Base-by-base conservation (phyloP, 2,113 vertebrate species). In the Melanocharis versteri region DNA sequence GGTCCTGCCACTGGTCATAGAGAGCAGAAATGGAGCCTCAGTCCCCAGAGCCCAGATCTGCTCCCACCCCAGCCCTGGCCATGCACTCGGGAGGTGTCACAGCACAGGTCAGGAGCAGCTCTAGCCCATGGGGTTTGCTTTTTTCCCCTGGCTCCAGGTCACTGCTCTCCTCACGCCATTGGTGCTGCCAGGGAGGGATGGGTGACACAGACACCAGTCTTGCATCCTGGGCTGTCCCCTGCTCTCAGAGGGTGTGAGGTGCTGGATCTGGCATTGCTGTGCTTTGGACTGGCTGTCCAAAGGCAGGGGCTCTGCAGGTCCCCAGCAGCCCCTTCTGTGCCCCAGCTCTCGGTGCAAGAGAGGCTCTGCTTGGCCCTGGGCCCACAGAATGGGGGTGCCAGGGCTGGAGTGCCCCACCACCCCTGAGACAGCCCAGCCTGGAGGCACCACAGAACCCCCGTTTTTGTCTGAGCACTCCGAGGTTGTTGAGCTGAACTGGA, bases 401-500 rank as follows among this genome's bases (percentile, higher is more conserved):
- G 62, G 48, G 45, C 50, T 64, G 77, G 14, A 2, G 6, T 44
- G 16, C 16, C 24, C 73, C 3, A 3, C 1, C 22, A 65, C 42
- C 82, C 62, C 31, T 9, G 48, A 45, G 44, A 22, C 35, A 70
- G 54, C 40, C 69, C 82, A 30, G 44, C 23, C 65, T 14, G 15
- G 8, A 15, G 31, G 48, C 16, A 10, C 5, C 50, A 40, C 54
- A 33, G 64, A 13, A n/a, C 9, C 19, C 37, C 28, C 47, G 10
- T 1, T 13, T 31, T 2, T n/a, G 5, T 18, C 45, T 37, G 20
- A 23, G 61, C n/a, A 1, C 69, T 10, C 2, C 6, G 19, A 50
- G 42, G 30, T 40, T 35, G 53, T 4, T 58, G 44, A 40, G 22
- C n/a, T 54, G 50, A n/a, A 18, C 17, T 14, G 13, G 27, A 28